These are phyloP conservation scores for Machaerirhynchus nigripectus DNA, from an alignment of 2,113 vertebrate species.

Conservation along the genomic window DNA sequence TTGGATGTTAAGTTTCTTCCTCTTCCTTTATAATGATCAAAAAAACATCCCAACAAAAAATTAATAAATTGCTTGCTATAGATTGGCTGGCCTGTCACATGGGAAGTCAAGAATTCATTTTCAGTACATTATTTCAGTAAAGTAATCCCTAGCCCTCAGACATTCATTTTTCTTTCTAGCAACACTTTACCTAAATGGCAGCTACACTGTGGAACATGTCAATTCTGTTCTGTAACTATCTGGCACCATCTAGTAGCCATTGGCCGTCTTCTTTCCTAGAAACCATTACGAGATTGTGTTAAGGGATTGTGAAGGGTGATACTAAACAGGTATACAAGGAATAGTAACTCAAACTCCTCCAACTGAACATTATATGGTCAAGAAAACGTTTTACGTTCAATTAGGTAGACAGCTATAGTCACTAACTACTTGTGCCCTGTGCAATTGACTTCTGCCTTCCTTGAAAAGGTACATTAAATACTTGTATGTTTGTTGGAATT, in stretches of 20 bases:
- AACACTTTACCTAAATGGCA: neutral
- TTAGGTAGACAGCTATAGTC: neutral
- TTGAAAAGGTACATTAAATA: neutral
- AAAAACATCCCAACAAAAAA: neutral
- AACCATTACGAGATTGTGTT: neutral
- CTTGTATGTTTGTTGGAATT: neutral
- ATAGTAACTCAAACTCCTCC: neutral
- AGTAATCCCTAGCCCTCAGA: neutral
- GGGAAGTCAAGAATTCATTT: neutral
- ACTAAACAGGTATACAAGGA: neutral
- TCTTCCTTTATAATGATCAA: neutral
- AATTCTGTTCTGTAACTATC: slow-evolving; percentile 37
- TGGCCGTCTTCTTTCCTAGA: neutral
- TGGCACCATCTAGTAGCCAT: slow-evolving; percentile 65
- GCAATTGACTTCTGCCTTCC: neutral
- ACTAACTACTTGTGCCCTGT: neutral
- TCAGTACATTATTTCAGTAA: neutral
- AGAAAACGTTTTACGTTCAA: neutral
- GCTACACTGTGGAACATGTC: neutral
- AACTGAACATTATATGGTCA: neutral
- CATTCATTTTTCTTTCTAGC: neutral
- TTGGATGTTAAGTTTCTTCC: neutral
- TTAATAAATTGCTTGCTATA: neutral
- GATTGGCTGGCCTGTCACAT: neutral
- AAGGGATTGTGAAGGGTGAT: neutral